Evolutionary conservation across 1,140 invertebrate genomes (phyloP).

Genomic region (Cylas formicarius): DNA sequence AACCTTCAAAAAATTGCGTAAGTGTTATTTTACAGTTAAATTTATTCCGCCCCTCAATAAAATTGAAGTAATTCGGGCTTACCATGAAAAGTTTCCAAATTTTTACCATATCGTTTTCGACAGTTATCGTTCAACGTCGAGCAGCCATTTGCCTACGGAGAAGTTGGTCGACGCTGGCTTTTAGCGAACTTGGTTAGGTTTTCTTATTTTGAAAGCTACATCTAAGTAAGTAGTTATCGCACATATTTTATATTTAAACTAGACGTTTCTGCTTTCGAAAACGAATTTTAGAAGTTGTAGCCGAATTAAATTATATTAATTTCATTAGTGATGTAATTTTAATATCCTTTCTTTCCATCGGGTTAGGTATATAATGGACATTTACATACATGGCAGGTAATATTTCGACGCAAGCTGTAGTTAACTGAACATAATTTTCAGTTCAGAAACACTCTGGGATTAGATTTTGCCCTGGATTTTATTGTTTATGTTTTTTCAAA

Average conservation of each 20-base stretch:
- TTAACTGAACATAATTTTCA: no score
- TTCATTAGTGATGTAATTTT: constrained; percentile 33
- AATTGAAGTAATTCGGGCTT: no score
- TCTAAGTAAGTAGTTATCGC: no score
- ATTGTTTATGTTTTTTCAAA: constrained; percentile 41
- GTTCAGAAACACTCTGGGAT: background rate
- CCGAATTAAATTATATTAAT: background rate
- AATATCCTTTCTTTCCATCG: constrained; percentile 24
- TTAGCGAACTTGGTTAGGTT: constrained; percentile 36
- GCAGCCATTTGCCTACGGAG: constrained; percentile 36
- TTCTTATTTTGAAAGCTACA: constrained; percentile 23
- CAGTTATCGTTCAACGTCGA: constrained; percentile 13
- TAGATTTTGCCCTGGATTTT: constrained; percentile 20
- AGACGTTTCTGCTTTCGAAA: background rate
- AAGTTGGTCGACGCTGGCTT: constrained; percentile 38
- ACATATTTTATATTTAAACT: no score
- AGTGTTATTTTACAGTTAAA: no score
- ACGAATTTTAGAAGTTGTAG: background rate
- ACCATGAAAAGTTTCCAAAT: no score
- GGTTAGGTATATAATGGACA: constrained; percentile 31
- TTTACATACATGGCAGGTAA: constrained; percentile 24
- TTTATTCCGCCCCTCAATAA: no score
- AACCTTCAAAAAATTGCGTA: constrained; percentile 15
- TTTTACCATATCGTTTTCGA: no score
- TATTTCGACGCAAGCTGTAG: no score